Evolutionary conservation across 1,140 invertebrate genomes (phyloP).

Genomic region (Atta colombica): DNA sequence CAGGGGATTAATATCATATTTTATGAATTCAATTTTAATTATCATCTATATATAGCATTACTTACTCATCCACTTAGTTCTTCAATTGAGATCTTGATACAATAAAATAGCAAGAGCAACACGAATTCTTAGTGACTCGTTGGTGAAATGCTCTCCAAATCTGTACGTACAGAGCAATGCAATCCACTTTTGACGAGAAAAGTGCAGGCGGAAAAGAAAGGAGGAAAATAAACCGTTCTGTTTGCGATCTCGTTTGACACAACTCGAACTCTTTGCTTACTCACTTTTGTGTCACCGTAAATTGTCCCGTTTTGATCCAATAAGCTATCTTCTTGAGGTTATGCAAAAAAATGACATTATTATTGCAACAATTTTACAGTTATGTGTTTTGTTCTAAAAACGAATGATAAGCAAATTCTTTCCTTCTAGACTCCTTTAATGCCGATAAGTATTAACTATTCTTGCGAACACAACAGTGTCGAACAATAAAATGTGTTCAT

Average conservation of each 20-base stretch:
- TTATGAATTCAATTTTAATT: not conserved
- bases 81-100: slow-evolving; percentile 21
- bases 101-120: not conserved
- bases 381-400: not conserved
- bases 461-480: no score
- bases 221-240: not conserved
- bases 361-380: not conserved
- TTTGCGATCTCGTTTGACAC: not conserved
- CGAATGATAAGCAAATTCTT: not conserved
- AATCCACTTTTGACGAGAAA: slow-evolving; percentile 27
- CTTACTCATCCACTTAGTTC: not conserved
- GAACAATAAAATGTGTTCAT: not conserved
- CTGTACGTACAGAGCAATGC: not conserved
- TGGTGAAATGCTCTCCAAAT: slow-evolving; percentile 23
- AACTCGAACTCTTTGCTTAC: not conserved
- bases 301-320: not conserved
- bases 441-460: not conserved
- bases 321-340: not conserved
- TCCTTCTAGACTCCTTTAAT: not conserved
- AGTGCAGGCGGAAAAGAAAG: not conserved
- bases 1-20: not conserved
- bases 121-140: not conserved
- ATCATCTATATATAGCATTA: not conserved
- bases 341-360: not conserved
- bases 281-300: slow-evolving; percentile 17